Evolutionary conservation across 2,888 invertebrate species (phyloP), one percentile per base, ranked within the genome.

Genomic region (Diaperis boleti): DNA sequence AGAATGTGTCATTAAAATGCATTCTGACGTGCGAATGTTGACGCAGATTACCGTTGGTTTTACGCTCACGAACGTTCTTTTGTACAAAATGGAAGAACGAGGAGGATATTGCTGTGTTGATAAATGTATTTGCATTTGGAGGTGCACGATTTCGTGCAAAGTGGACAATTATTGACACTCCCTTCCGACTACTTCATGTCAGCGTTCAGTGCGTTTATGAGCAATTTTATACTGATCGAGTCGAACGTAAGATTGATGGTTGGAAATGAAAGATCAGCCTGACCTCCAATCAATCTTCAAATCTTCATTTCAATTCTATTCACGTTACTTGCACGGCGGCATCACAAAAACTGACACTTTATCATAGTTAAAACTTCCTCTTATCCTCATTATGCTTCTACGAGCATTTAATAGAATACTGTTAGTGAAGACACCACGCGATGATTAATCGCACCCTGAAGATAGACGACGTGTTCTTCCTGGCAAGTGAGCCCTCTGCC

Each of bases 1-100:
- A 74, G 76, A 77, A 76, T 75, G 77, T 72, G 74, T 76, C 75
- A 74, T 78, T 78, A 78, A 76, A 76, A 72, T 72, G 65, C 70
- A 64, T 68, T 70, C 65, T 75, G 72, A 78, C 75, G 76, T 76
- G 76, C 72, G 74, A 76, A 77, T 75, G 75, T 73, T 72, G 67
- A 73, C 70, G 20, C 59, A 49, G 37, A 22, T 18, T 10, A 49
- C 41, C 52, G 52, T 52, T 37, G 52, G 7, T 39, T 52, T 37
- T 37, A 39, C 39, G 37, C 39, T 52, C 52, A 52, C 52, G 52
- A 52, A 14, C 14, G n/a, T 13, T 8, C 22, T 10, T 8, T 13
- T 35, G 18, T 26, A 17, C 13, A 52, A 52, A 39, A 52, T 31
- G 41, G 39, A 22, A 52, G 26, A 54, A 42, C 41, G 52, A 52